Evolutionary conservation across 2,888 invertebrate species (phyloP).

Genomic region (Biston stratarius): DNA sequence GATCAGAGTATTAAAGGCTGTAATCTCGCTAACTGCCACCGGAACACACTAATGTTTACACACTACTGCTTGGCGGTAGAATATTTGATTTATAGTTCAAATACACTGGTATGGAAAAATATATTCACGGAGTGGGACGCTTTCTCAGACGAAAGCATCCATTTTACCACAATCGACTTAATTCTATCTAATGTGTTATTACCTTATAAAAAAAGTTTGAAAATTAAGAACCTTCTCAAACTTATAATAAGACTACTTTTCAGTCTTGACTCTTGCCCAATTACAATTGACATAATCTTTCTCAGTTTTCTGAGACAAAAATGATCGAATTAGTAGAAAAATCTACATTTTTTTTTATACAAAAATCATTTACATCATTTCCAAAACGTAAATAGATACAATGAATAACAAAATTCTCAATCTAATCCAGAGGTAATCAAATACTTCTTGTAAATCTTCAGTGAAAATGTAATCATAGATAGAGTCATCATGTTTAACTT

Average conservation of each 20-base stretch:
- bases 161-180: neutral
- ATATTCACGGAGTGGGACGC: no score
- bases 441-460: slow-evolving; percentile 69
- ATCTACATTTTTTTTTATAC: neutral
- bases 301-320: slow-evolving; percentile 22
- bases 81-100: no score
- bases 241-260: slow-evolving; percentile 2
- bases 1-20: no score
- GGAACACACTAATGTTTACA: no score
- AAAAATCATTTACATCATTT: slow-evolving; percentile 68
- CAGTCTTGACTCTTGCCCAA: neutral
- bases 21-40: no score
- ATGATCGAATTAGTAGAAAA: slow-evolving; percentile 8
- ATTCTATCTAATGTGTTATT: neutral
- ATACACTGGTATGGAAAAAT: no score
- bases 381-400: slow-evolving; percentile 77
- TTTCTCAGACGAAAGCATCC: no score
- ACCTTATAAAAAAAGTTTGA: no score
- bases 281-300: slow-evolving; percentile 7
- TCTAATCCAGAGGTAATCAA: slow-evolving; percentile 79
- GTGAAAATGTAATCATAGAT: slow-evolving; percentile 62
- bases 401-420: slow-evolving; percentile 70
- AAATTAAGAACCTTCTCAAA: neutral
- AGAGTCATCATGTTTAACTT: slow-evolving; percentile 42
- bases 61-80: no score